Conservation (phyloP, 2,888 invertebrate genomes). For the Melitaea athalia region DNA sequence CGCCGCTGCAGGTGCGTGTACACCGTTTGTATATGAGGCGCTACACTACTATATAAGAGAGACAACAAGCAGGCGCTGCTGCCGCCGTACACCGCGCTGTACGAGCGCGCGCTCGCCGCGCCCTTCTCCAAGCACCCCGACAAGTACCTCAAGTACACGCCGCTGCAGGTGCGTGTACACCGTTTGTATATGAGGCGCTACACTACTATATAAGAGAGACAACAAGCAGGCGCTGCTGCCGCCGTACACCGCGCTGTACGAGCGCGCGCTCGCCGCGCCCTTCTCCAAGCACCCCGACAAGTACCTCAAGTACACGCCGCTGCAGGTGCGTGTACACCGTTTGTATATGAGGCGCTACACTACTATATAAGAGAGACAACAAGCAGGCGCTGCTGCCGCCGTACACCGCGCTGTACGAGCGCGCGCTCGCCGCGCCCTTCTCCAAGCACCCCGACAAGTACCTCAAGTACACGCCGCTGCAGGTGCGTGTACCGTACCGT, state of each 20-base stretch:
- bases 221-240: slow-evolving; percentile 94
- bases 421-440: slow-evolving; percentile 88
- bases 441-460: slow-evolving; percentile 97
- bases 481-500: slow-evolving; percentile 63
- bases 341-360: not conserved
- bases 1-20: slow-evolving; percentile 86
- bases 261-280: slow-evolving; percentile 86
- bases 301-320: slow-evolving; percentile 94
- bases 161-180: slow-evolving; percentile 83
- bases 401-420: slow-evolving; percentile 91
- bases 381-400: slow-evolving; percentile 93
- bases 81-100: slow-evolving; percentile 92
- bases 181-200: not conserved
- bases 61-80: slow-evolving; percentile 95
- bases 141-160: slow-evolving; percentile 95
- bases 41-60: slow-evolving; percentile 76
- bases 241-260: slow-evolving; percentile 91
- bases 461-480: slow-evolving; percentile 93
- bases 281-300: slow-evolving; percentile 97
- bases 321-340: slow-evolving; percentile 77
- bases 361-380: slow-evolving; percentile 88
- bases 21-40: not conserved
- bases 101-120: slow-evolving; percentile 86
- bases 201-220: slow-evolving; percentile 84
- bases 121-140: slow-evolving; percentile 96